Percentiles rank a stretch among this genome's conserved stretches.
Evolutionary conservation across 2,113 vertebrate genomes (phyloP).

Genomic region (Cnemophilus loriae): DNA sequence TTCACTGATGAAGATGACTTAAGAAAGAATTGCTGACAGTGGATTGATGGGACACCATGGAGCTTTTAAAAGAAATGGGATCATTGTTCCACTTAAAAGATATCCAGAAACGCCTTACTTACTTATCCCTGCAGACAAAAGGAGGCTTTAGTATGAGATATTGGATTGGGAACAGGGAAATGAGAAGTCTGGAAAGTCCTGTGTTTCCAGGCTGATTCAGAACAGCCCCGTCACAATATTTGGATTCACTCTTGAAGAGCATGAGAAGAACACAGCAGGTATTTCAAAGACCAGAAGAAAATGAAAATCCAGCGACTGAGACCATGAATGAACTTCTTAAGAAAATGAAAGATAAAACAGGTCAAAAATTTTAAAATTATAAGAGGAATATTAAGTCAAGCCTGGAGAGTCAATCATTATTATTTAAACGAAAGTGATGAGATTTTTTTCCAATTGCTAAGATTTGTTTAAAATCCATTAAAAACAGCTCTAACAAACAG

Average conservation of each 20-base stretch:
- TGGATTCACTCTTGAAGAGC: background rate
- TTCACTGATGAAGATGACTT: background rate
- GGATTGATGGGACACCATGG: fast-evolving
- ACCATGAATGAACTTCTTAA: background rate
- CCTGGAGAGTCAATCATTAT: background rate
- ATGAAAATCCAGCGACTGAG: background rate
- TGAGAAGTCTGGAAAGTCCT: background rate
- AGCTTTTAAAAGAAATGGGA: background rate
- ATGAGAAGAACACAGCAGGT: background rate
- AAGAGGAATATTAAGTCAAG: background rate
- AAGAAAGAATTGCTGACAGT: background rate
- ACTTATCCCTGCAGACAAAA: background rate
- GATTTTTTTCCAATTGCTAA: background rate
- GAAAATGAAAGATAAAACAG: background rate
- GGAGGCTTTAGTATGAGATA: background rate
- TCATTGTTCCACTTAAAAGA: background rate
- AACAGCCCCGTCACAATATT: background rate
- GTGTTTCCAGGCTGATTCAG: background rate
- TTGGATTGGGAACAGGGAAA: background rate
- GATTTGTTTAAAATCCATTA: background rate
- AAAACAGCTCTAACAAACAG: background rate
- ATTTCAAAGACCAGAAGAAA: background rate
- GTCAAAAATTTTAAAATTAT: background rate
- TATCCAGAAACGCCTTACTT: background rate
- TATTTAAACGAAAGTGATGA: background rate